A percentile compares a stretch with the other conserved stretches of the same genome.
These are phyloP conservation scores for Rhinoraja longicauda DNA, from an alignment of 2,797 vertebrate genomes.

Conservation along the genomic window DNA sequence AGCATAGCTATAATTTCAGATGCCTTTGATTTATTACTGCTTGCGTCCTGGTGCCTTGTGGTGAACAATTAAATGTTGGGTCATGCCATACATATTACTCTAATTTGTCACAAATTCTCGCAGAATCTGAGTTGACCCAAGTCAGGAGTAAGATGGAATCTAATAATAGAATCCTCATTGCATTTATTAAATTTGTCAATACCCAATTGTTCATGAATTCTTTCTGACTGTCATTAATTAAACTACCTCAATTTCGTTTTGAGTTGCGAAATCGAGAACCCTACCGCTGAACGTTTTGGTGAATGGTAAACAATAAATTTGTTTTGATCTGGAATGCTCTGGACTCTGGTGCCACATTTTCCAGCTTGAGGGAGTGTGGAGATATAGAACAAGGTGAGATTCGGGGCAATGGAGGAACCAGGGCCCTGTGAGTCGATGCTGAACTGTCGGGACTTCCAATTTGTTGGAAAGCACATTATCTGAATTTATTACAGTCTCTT, in stretches of 20 bases:
- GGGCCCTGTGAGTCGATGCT: too few species aligned
- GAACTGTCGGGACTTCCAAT: too few species aligned
- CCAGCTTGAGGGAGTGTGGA: too few species aligned
- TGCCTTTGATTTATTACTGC: not conserved
- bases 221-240: not conserved
- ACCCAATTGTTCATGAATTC: not conserved
- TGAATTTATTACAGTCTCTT: not conserved
- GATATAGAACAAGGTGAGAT: too few species aligned
- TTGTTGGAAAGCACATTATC: too few species aligned
- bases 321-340: too few species aligned
- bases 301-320: not conserved
- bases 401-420: too few species aligned
- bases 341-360: too few species aligned
- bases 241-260: not conserved
- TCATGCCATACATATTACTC: not conserved
- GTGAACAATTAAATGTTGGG: not conserved
- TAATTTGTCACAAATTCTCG: not conserved
- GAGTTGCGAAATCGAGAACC: not conserved
- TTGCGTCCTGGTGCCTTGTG: not conserved
- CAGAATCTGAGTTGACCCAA: not conserved
- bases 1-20: not conserved
- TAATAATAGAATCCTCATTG: not conserved
- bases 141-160: not conserved
- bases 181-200: not conserved
- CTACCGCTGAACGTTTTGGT: not conserved